These are phyloP conservation scores for Mycetomoellerius zeteki DNA, from an alignment of 1,140 invertebrate genomes.

Conservation along the genomic window DNA sequence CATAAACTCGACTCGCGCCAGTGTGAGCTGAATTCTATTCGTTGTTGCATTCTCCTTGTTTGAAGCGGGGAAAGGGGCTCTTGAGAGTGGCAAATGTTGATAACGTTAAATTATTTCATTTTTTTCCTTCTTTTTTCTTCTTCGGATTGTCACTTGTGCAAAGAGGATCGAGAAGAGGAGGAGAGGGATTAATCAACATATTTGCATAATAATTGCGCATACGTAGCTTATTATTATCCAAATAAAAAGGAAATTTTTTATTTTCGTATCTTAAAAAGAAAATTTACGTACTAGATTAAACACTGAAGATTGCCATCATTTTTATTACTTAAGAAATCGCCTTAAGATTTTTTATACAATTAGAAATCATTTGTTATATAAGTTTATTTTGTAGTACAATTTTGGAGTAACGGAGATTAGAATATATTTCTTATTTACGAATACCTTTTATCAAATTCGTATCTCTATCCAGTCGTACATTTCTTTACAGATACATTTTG, in stretches of 20 bases:
- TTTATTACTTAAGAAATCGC: not conserved
- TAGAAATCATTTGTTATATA: not conserved
- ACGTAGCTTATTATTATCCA: not conserved
- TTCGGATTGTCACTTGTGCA: not conserved
- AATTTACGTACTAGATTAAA: slow-evolving; percentile 1
- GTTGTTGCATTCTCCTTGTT: slow-evolving; percentile 59
- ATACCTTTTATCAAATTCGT: not conserved
- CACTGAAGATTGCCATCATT: not conserved
- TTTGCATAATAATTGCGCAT: slow-evolving; percentile 1
- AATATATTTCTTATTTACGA: not conserved
- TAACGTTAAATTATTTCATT: slow-evolving; percentile 41
- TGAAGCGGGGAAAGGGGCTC: not conserved
- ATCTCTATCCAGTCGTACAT: not conserved
- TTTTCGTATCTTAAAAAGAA: not conserved
- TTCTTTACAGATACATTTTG: not conserved
- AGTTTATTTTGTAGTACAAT: not conserved
- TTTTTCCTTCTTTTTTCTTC: not conserved
- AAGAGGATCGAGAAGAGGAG: not conserved
- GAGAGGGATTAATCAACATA: not conserved
- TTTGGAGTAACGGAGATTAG: not conserved
- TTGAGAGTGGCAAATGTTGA: slow-evolving; percentile 30
- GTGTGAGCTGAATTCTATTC: slow-evolving; percentile 65
- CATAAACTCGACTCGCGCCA: slow-evolving; percentile 69
- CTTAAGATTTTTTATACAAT: not conserved
- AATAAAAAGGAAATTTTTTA: not conserved